phyloP scores from a whole-genome alignment of 2,113 vertebrate species.

The Colius striatus region DNA sequence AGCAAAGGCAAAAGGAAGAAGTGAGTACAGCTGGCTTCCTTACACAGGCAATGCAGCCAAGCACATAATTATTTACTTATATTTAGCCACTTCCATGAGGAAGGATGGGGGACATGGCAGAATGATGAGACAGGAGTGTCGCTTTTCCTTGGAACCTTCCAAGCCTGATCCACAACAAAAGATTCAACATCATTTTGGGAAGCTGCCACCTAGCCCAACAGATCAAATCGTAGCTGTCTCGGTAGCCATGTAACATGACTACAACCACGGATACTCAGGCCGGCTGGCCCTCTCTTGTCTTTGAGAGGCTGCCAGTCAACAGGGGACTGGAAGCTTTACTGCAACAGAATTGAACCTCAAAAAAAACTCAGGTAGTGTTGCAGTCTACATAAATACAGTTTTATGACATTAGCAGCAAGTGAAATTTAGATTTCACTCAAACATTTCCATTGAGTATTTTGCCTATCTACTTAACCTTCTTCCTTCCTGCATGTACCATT shows the following conservation, averaged over 20 bases:
- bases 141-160: background rate
- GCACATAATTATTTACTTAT: background rate
- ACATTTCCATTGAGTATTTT: constrained; percentile 22
- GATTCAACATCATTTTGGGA: background rate
- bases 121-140: background rate
- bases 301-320: background rate
- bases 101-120: background rate
- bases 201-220: background rate
- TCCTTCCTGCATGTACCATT: constrained; percentile 39
- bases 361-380: background rate
- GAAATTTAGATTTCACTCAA: constrained; percentile 1
- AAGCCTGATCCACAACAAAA: background rate
- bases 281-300: background rate
- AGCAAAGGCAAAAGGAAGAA: background rate
- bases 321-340: background rate
- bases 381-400: background rate
- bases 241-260: background rate
- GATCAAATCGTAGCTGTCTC: background rate
- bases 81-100: background rate
- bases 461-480: constrained; percentile 3
- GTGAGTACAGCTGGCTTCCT: background rate
- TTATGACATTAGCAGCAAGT: background rate
- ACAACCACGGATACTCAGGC: background rate
- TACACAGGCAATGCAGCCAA: background rate
- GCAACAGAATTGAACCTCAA: background rate